Conservation (phyloP, 2,888 invertebrate species). For the Habroteleia sp. region DNA sequence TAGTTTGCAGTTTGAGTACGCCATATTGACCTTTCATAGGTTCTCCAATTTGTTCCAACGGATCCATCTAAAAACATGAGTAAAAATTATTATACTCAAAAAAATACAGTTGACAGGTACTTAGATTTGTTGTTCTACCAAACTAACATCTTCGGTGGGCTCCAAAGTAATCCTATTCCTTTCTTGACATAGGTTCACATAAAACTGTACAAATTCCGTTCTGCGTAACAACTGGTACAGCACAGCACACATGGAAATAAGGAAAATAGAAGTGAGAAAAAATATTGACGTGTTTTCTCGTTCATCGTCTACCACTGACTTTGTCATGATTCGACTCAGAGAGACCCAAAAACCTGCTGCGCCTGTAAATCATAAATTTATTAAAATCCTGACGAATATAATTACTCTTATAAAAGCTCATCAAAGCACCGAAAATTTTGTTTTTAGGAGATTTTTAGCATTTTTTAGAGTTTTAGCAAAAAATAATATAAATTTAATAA, state of each 20-base stretch:
- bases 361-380: constrained; percentile 83
- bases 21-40: constrained; percentile 85
- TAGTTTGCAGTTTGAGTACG: constrained; percentile 88
- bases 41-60: constrained; percentile 82
- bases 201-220: constrained; percentile 91
- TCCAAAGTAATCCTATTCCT: constrained; percentile 90
- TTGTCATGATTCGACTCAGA: constrained; percentile 91
- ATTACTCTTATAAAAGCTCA: too few relatives aligned
- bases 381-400: too few relatives aligned
- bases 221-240: constrained; percentile 89
- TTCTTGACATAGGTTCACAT: constrained; percentile 88
- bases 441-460: too few relatives aligned
- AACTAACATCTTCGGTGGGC: constrained; percentile 91
- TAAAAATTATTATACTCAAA: constrained; percentile 9
- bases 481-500: too few relatives aligned
- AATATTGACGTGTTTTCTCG: constrained; percentile 92
- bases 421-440: too few relatives aligned
- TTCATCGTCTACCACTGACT: constrained; percentile 88
- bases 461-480: too few relatives aligned
- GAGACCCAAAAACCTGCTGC: constrained; percentile 94
- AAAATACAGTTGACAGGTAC: constrained; percentile 4
- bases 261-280: constrained; percentile 89
- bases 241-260: constrained; percentile 89
- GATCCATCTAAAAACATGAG: constrained; percentile 83
- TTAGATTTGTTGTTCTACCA: constrained; percentile 82